Evolutionary conservation across 2,888 invertebrate species (phyloP).

Genomic region (Tetranychus truncatus): DNA sequence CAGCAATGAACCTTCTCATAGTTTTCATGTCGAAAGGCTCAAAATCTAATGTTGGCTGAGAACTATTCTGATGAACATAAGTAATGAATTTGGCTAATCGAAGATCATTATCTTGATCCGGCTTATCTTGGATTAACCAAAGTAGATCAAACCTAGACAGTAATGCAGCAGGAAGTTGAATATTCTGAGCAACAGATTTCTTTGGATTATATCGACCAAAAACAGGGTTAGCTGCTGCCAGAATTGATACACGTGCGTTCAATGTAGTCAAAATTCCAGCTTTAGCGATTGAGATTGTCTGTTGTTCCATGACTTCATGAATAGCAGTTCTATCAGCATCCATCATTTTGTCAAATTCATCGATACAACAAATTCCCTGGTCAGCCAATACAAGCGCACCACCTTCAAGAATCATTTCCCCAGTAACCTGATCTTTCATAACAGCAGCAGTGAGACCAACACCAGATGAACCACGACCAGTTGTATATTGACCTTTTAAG

Average conservation of each 20-base stretch:
- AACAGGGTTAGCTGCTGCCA: slow-evolving; percentile 97
- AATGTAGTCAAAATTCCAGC: slow-evolving; percentile 96
- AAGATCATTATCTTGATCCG: slow-evolving; percentile 48
- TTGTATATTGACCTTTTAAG: slow-evolving; percentile 65
- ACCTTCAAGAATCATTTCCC: slow-evolving; percentile 91
- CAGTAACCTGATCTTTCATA: slow-evolving; percentile 87
- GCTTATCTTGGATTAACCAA: slow-evolving; percentile 74
- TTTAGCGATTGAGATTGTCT: slow-evolving; percentile 97
- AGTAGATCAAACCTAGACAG: slow-evolving; percentile 86
- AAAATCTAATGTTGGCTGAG: slow-evolving; percentile 55
- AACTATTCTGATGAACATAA: slow-evolving; percentile 73
- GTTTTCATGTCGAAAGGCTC: slow-evolving; percentile 72
- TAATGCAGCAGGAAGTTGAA: slow-evolving; percentile 88
- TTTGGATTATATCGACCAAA: slow-evolving; percentile 94
- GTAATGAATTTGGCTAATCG: slow-evolving; percentile 88
- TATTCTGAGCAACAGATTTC: slow-evolving; percentile 83
- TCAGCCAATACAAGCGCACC: slow-evolving; percentile 91
- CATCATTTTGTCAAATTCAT: slow-evolving; percentile 99
- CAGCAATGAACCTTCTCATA: slow-evolving; percentile 74
- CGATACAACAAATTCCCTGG: slow-evolving; percentile 85
- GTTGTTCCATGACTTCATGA: slow-evolving; percentile 98
- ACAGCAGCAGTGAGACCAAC: slow-evolving; percentile 98
- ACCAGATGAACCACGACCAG: slow-evolving; percentile 85
- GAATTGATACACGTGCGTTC: slow-evolving; percentile 88
- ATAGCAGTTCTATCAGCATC: slow-evolving; percentile 84